Evolutionary conservation across 2,888 invertebrate species (phyloP).

Genomic region (Sylvicola fuscatus): DNA sequence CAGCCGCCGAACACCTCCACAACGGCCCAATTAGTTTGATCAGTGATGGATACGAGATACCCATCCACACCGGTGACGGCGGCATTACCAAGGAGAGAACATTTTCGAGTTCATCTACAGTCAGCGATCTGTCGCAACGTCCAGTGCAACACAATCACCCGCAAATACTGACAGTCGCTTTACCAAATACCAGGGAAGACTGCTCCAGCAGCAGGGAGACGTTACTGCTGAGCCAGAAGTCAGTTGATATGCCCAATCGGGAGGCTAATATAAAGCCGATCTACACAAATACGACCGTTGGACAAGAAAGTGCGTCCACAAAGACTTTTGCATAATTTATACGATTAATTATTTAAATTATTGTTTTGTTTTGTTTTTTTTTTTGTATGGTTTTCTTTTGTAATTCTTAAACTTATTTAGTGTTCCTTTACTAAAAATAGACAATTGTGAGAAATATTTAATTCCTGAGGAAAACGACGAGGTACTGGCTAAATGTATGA

Average conservation of each 20-base stretch:
- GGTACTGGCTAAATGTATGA: no score
- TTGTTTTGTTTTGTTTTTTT: no score
- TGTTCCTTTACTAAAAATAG: no score
- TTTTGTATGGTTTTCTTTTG: no score
- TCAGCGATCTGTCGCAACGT: constrained; percentile 6
- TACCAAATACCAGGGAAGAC: constrained; percentile 5
- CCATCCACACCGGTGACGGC: constrained; percentile 5
- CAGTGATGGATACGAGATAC: constrained; percentile 11
- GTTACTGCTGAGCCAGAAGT: constrained; percentile 1
- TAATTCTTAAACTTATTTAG: no score
- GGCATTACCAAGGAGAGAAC: constrained; percentile 6
- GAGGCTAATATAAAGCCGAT: not conserved
- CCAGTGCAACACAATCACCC: not conserved
- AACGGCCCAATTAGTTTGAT: constrained; percentile 1
- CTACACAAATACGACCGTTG: constrained; percentile 2
- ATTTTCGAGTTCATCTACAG: constrained; percentile 10
- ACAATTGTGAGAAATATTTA: no score
- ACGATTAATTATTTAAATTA: no score
- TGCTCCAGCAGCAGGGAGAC: constrained; percentile 3
- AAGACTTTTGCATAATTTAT: no score
- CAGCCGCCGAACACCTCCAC: not conserved
- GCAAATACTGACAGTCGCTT: constrained; percentile 3
- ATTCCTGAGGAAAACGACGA: no score
- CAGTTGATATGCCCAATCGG: not conserved
- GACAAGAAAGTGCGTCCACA: not conserved